Percentiles rank a stretch among this genome's conserved stretches.
Conservation (phyloP, 2,888 invertebrate species). For the Toxonevra muliebris region DNA sequence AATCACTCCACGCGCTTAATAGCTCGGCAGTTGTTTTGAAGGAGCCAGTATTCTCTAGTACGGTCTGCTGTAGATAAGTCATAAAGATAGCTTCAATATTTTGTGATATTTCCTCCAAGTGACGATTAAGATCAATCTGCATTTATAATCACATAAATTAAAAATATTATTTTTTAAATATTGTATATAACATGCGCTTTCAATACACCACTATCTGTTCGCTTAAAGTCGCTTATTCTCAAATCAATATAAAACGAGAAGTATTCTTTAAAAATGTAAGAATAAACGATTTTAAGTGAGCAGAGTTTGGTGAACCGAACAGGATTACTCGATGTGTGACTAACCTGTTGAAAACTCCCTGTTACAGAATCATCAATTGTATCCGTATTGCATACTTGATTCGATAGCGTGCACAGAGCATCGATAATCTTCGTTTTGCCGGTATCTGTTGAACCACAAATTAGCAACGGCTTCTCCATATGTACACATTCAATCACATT, state of each 20-base stretch:
- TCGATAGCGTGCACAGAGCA: conserved; percentile 59
- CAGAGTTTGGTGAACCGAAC: neutral
- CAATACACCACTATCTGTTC: no score
- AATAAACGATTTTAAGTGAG: no score
- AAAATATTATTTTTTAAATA: no score
- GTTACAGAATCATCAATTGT: conserved; percentile 65
- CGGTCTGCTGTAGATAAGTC: conserved; percentile 47
- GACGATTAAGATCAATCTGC: conserved; percentile 65
- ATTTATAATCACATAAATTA: neutral
- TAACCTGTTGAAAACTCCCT: conserved; percentile 96
- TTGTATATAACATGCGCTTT: no score
- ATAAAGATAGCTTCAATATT: conserved; percentile 52
- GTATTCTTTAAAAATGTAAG: neutral
- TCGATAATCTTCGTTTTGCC: conserved; percentile 65
- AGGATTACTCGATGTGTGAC: neutral
- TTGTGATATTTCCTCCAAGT: conserved; percentile 74
- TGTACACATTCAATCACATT: conserved; percentile 86
- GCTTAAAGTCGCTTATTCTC: neutral
- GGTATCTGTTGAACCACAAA: conserved; percentile 62
- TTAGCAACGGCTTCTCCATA: conserved; percentile 91
- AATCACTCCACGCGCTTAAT: conserved; percentile 55
- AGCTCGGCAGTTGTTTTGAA: conserved; percentile 41
- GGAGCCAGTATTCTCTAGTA: conserved; percentile 34
- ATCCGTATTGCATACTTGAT: conserved; percentile 59
- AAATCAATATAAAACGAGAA: neutral